Evolutionary conservation across 2,113 vertebrate genomes (phyloP).

Genomic region (Dicrurus megarhynchus): DNA sequence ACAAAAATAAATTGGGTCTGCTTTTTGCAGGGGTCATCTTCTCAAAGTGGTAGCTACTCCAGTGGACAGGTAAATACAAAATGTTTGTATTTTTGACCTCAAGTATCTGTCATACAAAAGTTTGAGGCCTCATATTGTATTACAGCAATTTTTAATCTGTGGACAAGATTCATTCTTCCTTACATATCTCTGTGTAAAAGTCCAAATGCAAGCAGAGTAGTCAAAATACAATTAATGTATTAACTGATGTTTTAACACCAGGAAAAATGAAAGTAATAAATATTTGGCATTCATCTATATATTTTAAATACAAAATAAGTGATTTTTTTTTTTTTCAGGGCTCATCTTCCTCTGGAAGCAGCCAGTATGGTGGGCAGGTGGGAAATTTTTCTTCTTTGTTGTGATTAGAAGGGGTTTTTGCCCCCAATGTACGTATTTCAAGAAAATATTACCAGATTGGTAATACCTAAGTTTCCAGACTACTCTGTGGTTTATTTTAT

Average conservation of each 20-base stretch:
- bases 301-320: neutral
- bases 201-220: neutral
- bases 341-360: conserved; percentile 1
- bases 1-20: neutral
- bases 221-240: neutral
- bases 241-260: neutral
- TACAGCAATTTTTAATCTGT: neutral
- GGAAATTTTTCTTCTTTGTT: neutral
- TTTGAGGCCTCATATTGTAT: neutral
- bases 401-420: accelerated
- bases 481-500: neutral
- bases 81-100: neutral
- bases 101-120: neutral
- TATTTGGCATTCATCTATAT: neutral
- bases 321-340: neutral
- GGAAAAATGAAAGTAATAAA: neutral
- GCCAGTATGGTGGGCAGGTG: conserved; percentile 31
- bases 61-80: conserved; percentile 24
- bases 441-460: neutral
- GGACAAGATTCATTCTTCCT: neutral
- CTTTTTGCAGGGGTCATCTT: conserved; percentile 45
- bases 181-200: neutral
- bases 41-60: conserved; percentile 33
- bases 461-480: neutral
- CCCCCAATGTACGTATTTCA: neutral